Base-by-base conservation (phyloP, 2,888 invertebrate species). In the Branchinecta sandiegonensis region DNA sequence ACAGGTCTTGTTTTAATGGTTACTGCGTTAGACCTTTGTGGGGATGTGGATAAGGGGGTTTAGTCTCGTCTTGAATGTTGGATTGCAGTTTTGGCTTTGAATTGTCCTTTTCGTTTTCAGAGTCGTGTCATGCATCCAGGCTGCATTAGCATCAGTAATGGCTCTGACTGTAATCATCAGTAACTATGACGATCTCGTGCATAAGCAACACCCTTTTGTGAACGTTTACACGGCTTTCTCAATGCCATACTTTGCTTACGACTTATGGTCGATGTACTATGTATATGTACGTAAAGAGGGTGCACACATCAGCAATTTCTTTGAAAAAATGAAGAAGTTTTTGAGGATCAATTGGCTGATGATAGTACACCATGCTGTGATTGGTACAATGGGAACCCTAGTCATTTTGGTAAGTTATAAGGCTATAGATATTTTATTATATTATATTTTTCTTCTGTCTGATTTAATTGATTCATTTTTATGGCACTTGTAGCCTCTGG, bases 191-290 rank as follows among this genome's bases (percentile, higher is more conserved):
- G 63, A 56, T 23, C n/a, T 56, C 10, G 14, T 56, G 14, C n/a
- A 23, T n/a, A n/a, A 56, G 14, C 63, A 56, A 56, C 63, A 56
- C 63, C 63, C 63, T 2, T 23, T 56, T n/a, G 11, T 56, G 9
- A 56, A 56, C 23, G 8, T 56, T 8, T 56, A 56, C 63, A 56
- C 63, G 8, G 63, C 63, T 56, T 56, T 56, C 63, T 56, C 63
- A 56, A 56, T 56, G 63, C 63, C 63, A n/a, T 56, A 56, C 23
- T 56, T 56, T 10, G 63, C 63, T 23, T 56, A 56, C 11, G 63
- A 56, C 23, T 9, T 56, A 17, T 56, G 63, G 63, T 56, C 63
- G 8, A 56, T 56, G 63, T 56, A 56, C 63, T 56, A 56, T 23
- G n/a, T 17, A n/a, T 10, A 10, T 56, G 37, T 37, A 37, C 37